Conservation (phyloP, 2,888 invertebrate genomes). For the Platypus cylindrus region DNA sequence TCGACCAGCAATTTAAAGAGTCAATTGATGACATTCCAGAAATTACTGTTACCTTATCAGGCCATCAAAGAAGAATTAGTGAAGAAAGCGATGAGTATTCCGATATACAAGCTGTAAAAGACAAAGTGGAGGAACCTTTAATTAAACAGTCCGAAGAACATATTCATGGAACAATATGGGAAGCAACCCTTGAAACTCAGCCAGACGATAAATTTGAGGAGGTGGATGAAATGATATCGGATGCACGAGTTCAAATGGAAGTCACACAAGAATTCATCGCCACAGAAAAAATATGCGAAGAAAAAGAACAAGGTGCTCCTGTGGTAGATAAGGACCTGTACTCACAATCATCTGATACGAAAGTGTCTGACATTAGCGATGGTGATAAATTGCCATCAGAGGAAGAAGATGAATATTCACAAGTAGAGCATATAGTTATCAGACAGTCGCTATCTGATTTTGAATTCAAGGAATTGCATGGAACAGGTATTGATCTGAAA, state of each 20-base stretch:
- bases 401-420: conserved; percentile 14
- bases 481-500: background rate
- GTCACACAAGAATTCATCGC: conserved; percentile 12
- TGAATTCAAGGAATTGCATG: background rate
- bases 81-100: conserved; percentile 33
- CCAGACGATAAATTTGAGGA: conserved; percentile 28
- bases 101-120: conserved; percentile 18
- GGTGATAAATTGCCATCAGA: conserved; percentile 7
- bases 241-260: conserved; percentile 14
- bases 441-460: conserved; percentile 4
- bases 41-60: conserved; percentile 34
- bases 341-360: background rate
- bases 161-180: conserved; percentile 40
- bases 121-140: conserved; percentile 19
- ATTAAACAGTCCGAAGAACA: conserved; percentile 37
- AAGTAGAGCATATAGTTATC: conserved; percentile 10
- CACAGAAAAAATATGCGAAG: conserved; percentile 9
- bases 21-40: conserved; percentile 30
- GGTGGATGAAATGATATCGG: conserved; percentile 24
- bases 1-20: conserved; percentile 20
- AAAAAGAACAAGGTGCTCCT: conserved; percentile 3
- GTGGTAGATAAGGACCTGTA: conserved; percentile 1
- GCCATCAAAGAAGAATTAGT: conserved; percentile 33
- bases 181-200: conserved; percentile 37
- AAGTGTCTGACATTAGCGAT: background rate